Evolutionary conservation across 2,888 invertebrate genomes (phyloP).

Genomic region (Halictus quadricinctus): DNA sequence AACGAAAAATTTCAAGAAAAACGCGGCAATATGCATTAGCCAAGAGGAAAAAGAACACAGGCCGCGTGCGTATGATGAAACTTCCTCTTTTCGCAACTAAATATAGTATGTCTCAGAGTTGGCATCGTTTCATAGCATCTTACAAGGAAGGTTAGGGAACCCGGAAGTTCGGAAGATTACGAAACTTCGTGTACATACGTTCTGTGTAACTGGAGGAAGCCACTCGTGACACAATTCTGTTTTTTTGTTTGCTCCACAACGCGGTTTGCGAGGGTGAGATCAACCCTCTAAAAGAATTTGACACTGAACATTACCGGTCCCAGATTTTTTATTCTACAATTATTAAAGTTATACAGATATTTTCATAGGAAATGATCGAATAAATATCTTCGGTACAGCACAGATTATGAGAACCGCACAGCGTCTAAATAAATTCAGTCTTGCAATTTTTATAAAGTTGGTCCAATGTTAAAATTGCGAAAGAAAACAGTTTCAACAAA

Average conservation of each 20-base stretch:
- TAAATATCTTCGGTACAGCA: too few relatives aligned
- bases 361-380: too few relatives aligned
- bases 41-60: conserved; percentile 5
- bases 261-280: neutral
- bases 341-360: too few relatives aligned
- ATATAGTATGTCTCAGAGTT: neutral
- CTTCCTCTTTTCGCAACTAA: conserved; percentile 5
- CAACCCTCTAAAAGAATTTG: neutral
- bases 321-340: too few relatives aligned
- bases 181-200: neutral
- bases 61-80: neutral
- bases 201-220: neutral
- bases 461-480: neutral
- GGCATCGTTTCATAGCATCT: conserved; percentile 1
- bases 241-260: neutral
- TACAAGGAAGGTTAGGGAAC: conserved; percentile 1
- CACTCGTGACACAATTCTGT: neutral
- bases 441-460: neutral
- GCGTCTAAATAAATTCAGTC: too few relatives aligned
- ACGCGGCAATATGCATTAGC: neutral
- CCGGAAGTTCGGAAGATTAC: neutral
- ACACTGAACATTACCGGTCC: neutral
- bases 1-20: neutral
- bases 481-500: neutral
- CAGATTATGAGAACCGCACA: too few relatives aligned